Conservation (phyloP, 2,888 invertebrate species). For the Lysandra coridon region DNA sequence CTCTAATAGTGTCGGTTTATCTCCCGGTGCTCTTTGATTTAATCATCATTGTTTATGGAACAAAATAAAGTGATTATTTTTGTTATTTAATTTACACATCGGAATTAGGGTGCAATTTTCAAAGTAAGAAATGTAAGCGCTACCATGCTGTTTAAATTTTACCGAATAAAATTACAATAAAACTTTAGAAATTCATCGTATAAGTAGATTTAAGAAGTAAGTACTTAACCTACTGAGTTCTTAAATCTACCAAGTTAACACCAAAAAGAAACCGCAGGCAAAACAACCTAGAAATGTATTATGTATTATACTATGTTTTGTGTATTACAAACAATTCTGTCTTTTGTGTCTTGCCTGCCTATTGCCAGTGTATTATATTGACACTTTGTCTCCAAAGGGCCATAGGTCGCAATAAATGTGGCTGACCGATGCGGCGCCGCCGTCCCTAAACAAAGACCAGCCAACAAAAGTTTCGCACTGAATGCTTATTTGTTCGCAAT, state of each 20-base stretch:
- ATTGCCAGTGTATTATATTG: not conserved
- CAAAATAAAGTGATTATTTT: conserved; percentile 13
- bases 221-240: too few species aligned
- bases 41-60: conserved; percentile 40
- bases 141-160: not conserved
- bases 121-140: not conserved
- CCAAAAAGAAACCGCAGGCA: too few species aligned
- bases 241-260: too few species aligned
- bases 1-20: conserved; percentile 68
- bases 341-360: not conserved
- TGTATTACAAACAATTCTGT: too few species aligned
- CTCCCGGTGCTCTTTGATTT: conserved; percentile 44
- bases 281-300: too few species aligned
- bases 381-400: conserved; percentile 7
- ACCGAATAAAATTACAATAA: too few species aligned
- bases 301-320: too few species aligned
- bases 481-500: not conserved
- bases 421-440: not conserved
- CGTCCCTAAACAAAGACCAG: conserved; percentile 5
- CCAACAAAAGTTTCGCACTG: not conserved
- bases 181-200: too few species aligned
- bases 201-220: too few species aligned
- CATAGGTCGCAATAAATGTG: not conserved
- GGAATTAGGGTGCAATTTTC: not conserved
- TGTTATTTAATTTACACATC: not conserved